These are phyloP conservation scores for Arothron firmamentum DNA, from an alignment of 2,113 vertebrate genomes.

Conservation along the genomic window DNA sequence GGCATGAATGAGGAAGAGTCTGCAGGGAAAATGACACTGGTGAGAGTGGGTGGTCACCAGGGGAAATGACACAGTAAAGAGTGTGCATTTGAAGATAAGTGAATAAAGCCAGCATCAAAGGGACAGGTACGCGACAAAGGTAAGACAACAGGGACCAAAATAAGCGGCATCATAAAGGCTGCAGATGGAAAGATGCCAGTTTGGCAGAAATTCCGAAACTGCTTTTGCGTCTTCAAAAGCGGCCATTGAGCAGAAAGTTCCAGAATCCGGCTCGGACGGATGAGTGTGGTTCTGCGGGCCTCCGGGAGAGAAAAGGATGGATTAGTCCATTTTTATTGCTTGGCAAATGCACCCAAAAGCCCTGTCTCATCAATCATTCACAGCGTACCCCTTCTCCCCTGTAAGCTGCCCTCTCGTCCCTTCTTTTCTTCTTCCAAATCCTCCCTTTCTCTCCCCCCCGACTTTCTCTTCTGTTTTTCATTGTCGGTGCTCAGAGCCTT, in stretches of 20 bases:
- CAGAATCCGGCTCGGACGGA: constrained; percentile 37
- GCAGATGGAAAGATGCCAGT: constrained; percentile 34
- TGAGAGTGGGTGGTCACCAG: constrained; percentile 40
- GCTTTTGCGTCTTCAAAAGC: constrained; percentile 46
- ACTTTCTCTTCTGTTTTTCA: constrained; percentile 32
- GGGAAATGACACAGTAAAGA: constrained; percentile 53
- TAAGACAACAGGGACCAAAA: constrained; percentile 32
- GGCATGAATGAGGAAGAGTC: constrained; percentile 46
- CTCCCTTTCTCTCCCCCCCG: constrained; percentile 39
- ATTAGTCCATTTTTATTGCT: constrained; percentile 72
- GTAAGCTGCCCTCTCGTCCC: constrained; percentile 61
- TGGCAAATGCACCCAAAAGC: constrained; percentile 61
- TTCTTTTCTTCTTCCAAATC: constrained; percentile 58
- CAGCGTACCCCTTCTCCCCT: constrained; percentile 64
- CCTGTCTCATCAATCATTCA: constrained; percentile 80
- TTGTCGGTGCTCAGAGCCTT: constrained; percentile 47
- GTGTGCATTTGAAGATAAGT: constrained; percentile 48
- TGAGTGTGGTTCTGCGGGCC: constrained; percentile 39
- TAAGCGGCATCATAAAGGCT: constrained; percentile 12
- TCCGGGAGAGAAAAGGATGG: constrained; percentile 60
- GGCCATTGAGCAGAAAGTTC: constrained; percentile 43
- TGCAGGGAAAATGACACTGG: constrained; percentile 40
- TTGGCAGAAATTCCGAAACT: constrained; percentile 32
- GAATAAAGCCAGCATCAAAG: constrained; percentile 43
- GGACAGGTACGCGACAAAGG: constrained; percentile 35